Conservation (phyloP, 2,113 vertebrate genomes). For the Lathamus discolor region DNA sequence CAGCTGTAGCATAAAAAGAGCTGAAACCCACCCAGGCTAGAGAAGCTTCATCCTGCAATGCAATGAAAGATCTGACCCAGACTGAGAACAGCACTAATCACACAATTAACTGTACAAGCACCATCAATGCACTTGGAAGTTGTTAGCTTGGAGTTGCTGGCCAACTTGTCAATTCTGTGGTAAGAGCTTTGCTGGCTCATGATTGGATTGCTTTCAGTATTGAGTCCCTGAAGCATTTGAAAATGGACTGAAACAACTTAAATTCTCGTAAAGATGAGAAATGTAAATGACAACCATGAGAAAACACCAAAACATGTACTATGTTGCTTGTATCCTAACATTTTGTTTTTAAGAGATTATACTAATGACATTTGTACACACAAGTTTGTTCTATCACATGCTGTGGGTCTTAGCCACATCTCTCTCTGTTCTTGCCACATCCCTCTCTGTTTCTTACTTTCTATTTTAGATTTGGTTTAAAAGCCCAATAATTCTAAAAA, state of each 20-base stretch:
- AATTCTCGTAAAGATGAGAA: not conserved
- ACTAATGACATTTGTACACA: not conserved
- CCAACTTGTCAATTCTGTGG: not conserved
- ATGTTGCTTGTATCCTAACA: not conserved
- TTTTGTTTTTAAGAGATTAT: not conserved
- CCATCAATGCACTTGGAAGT: not conserved
- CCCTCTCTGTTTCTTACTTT: not conserved
- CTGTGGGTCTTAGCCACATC: not conserved
- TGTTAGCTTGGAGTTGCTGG: not conserved
- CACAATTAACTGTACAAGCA: not conserved
- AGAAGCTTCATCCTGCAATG: not conserved
- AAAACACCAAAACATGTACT: not conserved
- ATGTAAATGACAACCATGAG: not conserved
- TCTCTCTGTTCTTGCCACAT: not conserved
- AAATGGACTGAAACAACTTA: not conserved
- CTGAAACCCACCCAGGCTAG: not conserved
- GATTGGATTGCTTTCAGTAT: not conserved
- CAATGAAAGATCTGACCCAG: not conserved
- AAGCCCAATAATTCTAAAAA: not conserved
- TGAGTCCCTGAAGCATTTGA: not conserved
- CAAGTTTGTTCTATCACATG: not conserved
- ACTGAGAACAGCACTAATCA: not conserved
- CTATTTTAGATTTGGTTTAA: not conserved
- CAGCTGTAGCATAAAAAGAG: not conserved
- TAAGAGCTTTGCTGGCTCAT: not conserved